Base-by-base conservation (phyloP, 2,797 vertebrate species). In the Hippopotamyrus pictus region DNA sequence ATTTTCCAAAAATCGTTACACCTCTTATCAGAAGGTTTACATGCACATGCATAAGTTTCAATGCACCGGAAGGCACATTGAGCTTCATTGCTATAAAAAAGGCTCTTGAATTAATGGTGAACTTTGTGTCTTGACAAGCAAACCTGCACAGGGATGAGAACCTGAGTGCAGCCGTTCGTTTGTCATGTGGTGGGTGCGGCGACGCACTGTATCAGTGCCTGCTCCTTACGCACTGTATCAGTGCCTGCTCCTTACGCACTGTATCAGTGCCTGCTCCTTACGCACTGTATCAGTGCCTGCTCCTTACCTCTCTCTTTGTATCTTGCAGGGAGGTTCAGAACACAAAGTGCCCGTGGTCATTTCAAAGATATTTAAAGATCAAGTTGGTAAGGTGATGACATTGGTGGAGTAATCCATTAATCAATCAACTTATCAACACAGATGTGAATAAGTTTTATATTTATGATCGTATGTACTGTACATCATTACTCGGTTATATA, bases 331-430 rank as follows among this genome's bases (percentile, higher is more conserved):
- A 69, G 98, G 98, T 87, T 96, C 97, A 37, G 97, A 99, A 94
- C 97, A 99, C 93, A 97, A 97, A 91, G 97, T 99, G 88, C 97
- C 98, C 44, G 97, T 98, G 89, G 97, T 99, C 94, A 96, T 99
- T 94, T 99, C 98, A 85, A 98, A 98, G 96, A 97, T 99, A 94
- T 97, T 98, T 93, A 98, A 97, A 96, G 96, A 97, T 95, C 98
- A 97, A 96, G 96, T 97, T 96, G 98, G 98, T 99, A 97, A 98
- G 96, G 88, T 90, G 25, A 46, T 88, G 44, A 87, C 88, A 89
- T 90, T 90, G 90, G 7, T 41, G 76, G 41, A 82, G 76, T 91
- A 88, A 92, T 41, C 48, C 92, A 94, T 93, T 87, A 94, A 89
- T 91, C 93, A 91, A 91, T 89, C 91, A 84, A 29, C 19, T 85